phyloP scores from a whole-genome alignment of 2,797 vertebrate genomes.

The Petrocephalus schoutedeni region DNA sequence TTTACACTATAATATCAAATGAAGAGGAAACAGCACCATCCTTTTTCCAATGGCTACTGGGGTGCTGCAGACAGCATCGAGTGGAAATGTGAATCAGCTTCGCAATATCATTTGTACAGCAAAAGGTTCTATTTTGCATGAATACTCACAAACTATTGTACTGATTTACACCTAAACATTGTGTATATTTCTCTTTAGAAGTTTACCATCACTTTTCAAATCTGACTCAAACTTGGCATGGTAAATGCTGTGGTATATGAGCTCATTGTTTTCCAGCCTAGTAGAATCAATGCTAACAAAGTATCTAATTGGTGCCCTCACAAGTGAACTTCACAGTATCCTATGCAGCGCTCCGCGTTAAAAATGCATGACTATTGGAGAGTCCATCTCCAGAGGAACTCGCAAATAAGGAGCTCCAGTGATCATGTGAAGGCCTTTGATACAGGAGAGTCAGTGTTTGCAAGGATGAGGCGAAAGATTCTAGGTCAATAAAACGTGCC shows the following conservation, averaged over 20 bases:
- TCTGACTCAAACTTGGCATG: neutral
- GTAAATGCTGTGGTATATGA: neutral
- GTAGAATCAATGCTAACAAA: slow-evolving; percentile 6
- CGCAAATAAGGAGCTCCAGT: neutral
- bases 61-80: neutral
- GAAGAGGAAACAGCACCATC: neutral
- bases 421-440: neutral
- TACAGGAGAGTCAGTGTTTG: neutral
- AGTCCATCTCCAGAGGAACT: slow-evolving; percentile 3
- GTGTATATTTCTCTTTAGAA: neutral
- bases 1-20: neutral
- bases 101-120: neutral
- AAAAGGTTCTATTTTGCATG: neutral
- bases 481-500: neutral
- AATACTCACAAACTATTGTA: neutral
- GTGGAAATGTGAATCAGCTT: neutral
- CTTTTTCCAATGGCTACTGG: neutral
- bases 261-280: neutral
- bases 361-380: neutral
- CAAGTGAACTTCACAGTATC: slow-evolving; percentile 6
- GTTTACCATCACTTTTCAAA: neutral
- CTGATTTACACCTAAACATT: neutral
- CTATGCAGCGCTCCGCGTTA: neutral
- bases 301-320: neutral
- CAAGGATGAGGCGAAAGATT: neutral